Evolutionary conservation across 1,140 invertebrate genomes (phyloP), one percentile per base, ranked within the genome.

Genomic region (Lepidotrigona ventralis): DNA sequence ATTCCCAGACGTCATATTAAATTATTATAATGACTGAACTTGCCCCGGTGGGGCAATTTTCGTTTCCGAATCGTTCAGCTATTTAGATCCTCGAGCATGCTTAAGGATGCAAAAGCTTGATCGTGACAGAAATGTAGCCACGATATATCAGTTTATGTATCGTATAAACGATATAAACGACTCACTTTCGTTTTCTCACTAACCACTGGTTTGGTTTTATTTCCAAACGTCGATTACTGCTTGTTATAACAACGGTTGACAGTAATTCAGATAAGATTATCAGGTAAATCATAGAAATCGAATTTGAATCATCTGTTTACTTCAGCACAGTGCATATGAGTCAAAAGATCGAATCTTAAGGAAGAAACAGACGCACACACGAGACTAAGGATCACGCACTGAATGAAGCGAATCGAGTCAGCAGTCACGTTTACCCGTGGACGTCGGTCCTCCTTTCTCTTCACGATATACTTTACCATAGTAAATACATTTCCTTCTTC

Each of bases 311-410:
- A 21, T 29, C 26, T 23, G 19, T 51, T 14, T 3, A 23, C 3
- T n/a, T 60, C 58, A 11, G 26, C 19, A 11, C 21, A 29, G 15
- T 19, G 14, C 15, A 14, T 15, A 19, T 26, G 26, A 29, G 26
- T 29, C 14, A n/a, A 64, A 33, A 53, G 75, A 54, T 81, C 64
- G 29, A 29, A 29, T 58, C 11, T 23, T 9, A 2, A 3, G 63
- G 26, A 15, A 15, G 63, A 29, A 66, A 66, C 51, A 78, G 58
- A 58, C 84, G 75, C 72, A 81, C 85, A 80, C 87, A 81, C 79
- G 85, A 80, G 85, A 53, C 81, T 80, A 89, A 91, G 90, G 91
- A 91, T 91, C 92, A 92, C 91, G 91, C 89, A 93, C 93, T 93
- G 92, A 93, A 93, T 92, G 92, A 91, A 92, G 90, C 89, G 87